These are phyloP conservation scores for Lindbergichthys nudifrons DNA, from an alignment of 2,797 vertebrate species.

Conservation along the genomic window DNA sequence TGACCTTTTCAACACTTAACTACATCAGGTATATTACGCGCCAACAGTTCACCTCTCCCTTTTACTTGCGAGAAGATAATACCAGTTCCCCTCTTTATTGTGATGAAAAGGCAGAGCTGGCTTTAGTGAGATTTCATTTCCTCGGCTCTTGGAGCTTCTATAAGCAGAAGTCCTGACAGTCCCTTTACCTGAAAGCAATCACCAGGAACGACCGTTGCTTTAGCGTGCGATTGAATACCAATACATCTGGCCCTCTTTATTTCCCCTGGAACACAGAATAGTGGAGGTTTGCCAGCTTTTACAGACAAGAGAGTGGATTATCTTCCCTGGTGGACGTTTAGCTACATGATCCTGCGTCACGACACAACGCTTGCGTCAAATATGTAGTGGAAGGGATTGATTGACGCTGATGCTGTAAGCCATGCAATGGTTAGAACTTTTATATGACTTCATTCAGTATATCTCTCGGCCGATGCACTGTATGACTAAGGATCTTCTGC, in stretches of 20 bases:
- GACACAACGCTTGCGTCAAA: slow-evolving; percentile 46
- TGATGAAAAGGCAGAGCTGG: slow-evolving; percentile 58
- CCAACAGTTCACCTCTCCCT: slow-evolving; percentile 59
- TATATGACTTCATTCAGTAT: slow-evolving; percentile 13
- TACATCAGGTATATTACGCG: slow-evolving; percentile 69
- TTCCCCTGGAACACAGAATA: slow-evolving; percentile 39
- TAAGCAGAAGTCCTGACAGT: slow-evolving; percentile 52
- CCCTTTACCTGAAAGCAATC: slow-evolving; percentile 67
- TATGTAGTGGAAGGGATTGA: slow-evolving; percentile 49
- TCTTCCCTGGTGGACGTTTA: slow-evolving; percentile 52
- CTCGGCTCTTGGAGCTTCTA: slow-evolving; percentile 35
- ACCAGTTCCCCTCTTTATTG: slow-evolving; percentile 44
- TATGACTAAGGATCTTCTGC: slow-evolving; percentile 11
- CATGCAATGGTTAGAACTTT: slow-evolving; percentile 18
- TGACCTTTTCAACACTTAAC: slow-evolving; percentile 77
- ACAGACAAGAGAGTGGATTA: slow-evolving; percentile 55
- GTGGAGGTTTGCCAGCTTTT: slow-evolving; percentile 46
- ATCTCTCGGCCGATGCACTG: background rate
- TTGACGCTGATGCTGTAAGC: slow-evolving; percentile 47
- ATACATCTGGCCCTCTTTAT: slow-evolving; percentile 62
- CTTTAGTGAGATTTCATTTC: slow-evolving; percentile 60
- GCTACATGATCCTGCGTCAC: slow-evolving; percentile 40
- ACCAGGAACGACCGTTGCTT: slow-evolving; percentile 48
- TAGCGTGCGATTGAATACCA: slow-evolving; percentile 66
- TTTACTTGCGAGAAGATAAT: slow-evolving; percentile 57